Evolutionary conservation across 2,797 vertebrate genomes (phyloP).

Genomic region (Delichon dasypus): DNA sequence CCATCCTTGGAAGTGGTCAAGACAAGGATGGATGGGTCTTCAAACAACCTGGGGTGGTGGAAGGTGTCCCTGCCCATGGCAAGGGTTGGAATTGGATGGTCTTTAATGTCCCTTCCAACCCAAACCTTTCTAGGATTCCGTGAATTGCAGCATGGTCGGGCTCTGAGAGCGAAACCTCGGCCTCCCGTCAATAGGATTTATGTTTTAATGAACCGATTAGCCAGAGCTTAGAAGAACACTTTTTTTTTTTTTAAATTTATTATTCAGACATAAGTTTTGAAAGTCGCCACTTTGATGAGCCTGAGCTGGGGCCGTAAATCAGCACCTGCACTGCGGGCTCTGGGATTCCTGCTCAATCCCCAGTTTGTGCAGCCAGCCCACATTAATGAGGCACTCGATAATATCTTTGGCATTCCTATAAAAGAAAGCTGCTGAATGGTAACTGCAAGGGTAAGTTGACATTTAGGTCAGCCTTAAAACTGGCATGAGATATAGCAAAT

Average conservation of each 20-base stretch:
- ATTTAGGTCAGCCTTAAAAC: slow-evolving; percentile 65
- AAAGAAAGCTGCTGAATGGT: slow-evolving; percentile 63
- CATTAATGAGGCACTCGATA: slow-evolving; percentile 56
- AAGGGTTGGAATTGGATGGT: neutral
- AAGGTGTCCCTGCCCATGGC: neutral
- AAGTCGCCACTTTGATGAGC: slow-evolving; percentile 39
- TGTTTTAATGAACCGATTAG: slow-evolving; percentile 48
- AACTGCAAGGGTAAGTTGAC: slow-evolving; percentile 56
- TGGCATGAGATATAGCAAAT: slow-evolving; percentile 63
- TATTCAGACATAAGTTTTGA: slow-evolving; percentile 40
- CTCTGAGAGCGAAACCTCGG: neutral
- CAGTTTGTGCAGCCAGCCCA: slow-evolving; percentile 52
- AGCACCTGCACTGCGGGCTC: slow-evolving; percentile 48
- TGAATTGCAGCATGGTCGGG: neutral
- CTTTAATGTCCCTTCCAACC: neutral
- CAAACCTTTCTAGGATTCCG: neutral
- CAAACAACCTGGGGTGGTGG: neutral
- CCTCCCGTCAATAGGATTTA: slow-evolving; percentile 34
- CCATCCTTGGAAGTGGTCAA: neutral
- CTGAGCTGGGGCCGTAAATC: slow-evolving; percentile 49
- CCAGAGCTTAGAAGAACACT: slow-evolving; percentile 33
- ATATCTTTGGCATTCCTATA: slow-evolving; percentile 68
- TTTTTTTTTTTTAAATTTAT: slow-evolving; percentile 1
- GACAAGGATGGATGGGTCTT: neutral
- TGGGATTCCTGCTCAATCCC: slow-evolving; percentile 52